Base-by-base conservation (phyloP, 2,888 invertebrate species). In the Dascillus cervinus region DNA sequence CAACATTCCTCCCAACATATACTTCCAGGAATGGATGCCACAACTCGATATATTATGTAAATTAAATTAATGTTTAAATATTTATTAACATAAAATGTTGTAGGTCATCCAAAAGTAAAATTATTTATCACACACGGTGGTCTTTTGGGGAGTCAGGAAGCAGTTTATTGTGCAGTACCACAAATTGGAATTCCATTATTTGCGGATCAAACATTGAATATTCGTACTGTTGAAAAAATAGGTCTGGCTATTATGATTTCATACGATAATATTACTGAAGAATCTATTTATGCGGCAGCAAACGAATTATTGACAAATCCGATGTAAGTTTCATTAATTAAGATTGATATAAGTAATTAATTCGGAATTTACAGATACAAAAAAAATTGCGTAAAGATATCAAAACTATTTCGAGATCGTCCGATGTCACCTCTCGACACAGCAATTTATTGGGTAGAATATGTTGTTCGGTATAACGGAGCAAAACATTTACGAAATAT, bases 371-470 rank as follows among this genome's bases (percentile, higher is more conserved):
- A 6, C 8, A 77, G 76, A 33, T 77, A 73, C 50, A 64, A 64
- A 50, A 58, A 66, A 39, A 73, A 70, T 24, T 69, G 72, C 11
- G 44, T 64, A 39, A 61, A 55, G 41, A 49, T 75, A 29, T 68
- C 69, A 28, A 62, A 65, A 23, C 63, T 70, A 37, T 77, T 72
- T 55, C 57, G 69, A 19, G 78, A 79, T 49, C 64, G 78, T 12
- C 74, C 73, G 0, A 53, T 70, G 49, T 64, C 67, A 9, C 72
- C 79, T 0, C 45, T 78, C 36, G 74, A 78, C 13, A 72, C 71
- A 12, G 74, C 74, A 0, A 60, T 76, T 1, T 79, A 73, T 57
- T 79, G 78, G 79, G 69, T 73, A 27, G 79, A 79, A 53, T 76
- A 78, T 43, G 71, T 77, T 0, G 56, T 74, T 4, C 66, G 74